Evolutionary conservation across 2,888 invertebrate genomes (phyloP).

Genomic region (Drosophila percnosoma): DNA sequence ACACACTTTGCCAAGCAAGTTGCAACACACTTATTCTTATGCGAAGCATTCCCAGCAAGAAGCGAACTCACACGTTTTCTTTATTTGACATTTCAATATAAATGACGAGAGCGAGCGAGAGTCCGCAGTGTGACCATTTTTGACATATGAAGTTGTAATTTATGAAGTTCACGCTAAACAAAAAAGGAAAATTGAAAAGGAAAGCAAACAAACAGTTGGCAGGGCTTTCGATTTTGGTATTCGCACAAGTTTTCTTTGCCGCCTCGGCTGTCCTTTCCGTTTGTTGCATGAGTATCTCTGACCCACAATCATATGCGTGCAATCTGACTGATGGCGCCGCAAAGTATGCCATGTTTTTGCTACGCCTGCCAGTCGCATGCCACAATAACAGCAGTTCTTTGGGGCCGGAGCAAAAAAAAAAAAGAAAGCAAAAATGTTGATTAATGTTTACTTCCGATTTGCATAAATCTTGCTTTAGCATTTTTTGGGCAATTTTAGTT

Average conservation of each 20-base stretch:
- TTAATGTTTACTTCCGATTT: slow-evolving; percentile 84
- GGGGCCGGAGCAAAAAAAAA: slow-evolving; percentile 31
- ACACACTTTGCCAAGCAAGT: neutral
- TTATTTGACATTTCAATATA: slow-evolving; percentile 74
- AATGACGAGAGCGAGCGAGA: slow-evolving; percentile 51
- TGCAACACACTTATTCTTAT: slow-evolving; percentile 19
- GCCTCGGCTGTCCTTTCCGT: slow-evolving; percentile 43
- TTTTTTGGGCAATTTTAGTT: slow-evolving; percentile 61
- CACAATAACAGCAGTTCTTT: slow-evolving; percentile 26
- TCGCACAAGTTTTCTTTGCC: slow-evolving; percentile 36
- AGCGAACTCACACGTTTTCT: slow-evolving; percentile 52
- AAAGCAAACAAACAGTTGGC: slow-evolving; percentile 23
- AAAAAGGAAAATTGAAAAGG: slow-evolving; percentile 11
- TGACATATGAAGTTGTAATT: slow-evolving; percentile 78
- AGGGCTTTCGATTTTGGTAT: slow-evolving; percentile 41
- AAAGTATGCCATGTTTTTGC: slow-evolving; percentile 64
- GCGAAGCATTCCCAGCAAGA: slow-evolving; percentile 9
- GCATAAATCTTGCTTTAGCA: slow-evolving; percentile 84
- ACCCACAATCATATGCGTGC: slow-evolving; percentile 63
- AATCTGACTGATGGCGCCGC: slow-evolving; percentile 69
- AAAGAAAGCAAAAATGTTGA: slow-evolving; percentile 72
- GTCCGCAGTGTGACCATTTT: slow-evolving; percentile 51
- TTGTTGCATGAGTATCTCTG: slow-evolving; percentile 53
- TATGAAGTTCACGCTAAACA: slow-evolving; percentile 63
- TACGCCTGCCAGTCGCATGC: slow-evolving; percentile 48